Base-by-base conservation (phyloP, 2,797 vertebrate species). In the Sphaeramia orbicularis region DNA sequence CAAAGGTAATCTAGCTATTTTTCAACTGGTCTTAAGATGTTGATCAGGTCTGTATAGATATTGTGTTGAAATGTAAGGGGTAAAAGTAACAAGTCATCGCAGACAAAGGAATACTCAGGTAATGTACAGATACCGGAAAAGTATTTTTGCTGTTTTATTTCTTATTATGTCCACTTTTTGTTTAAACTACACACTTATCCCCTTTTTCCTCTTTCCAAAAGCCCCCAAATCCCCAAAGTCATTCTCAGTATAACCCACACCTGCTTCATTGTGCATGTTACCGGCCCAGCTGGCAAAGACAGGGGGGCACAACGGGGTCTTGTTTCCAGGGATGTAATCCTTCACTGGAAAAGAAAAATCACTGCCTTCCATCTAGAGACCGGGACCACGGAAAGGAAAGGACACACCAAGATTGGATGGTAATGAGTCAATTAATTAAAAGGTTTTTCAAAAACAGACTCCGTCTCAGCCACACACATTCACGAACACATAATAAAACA, bases 381-480 rank as follows among this genome's bases (percentile, higher is more conserved):
- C 19, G 61, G 83, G 88, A 78, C 89, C 78, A 85, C 65, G 69
- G 74, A 85, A 89, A 80, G 61, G 51, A 88, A 88, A 90, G 85
- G 83, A 89, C 82, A 89, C 80, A 40, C 55, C 81, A 83, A 90
- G 76, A 93, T 62, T 93, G 89, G 93, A 95, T 95, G 90, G 91
- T 93, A 95, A 94, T 94, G 85, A 94, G 84, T 93, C 82, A 91
- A 92, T 94, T 95, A 96, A 95, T 95, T 95, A 96, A 81, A 85
- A 64, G 80, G 66, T 84, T 89, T 90, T 83, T 88, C 90, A 89
- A 91, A 92, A 79, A 7, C 65, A 75, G 58, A 24, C 64, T 78
- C n/a, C 78, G 55, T 56, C 82, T 74, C 60, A 53, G 24, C 24
- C 63, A 76, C 35, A 58, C 45, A 38, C 14, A 37, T 36, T 18